Base-by-base conservation (phyloP, 1,140 invertebrate genomes). In the Zelostemma sp. region DNA sequence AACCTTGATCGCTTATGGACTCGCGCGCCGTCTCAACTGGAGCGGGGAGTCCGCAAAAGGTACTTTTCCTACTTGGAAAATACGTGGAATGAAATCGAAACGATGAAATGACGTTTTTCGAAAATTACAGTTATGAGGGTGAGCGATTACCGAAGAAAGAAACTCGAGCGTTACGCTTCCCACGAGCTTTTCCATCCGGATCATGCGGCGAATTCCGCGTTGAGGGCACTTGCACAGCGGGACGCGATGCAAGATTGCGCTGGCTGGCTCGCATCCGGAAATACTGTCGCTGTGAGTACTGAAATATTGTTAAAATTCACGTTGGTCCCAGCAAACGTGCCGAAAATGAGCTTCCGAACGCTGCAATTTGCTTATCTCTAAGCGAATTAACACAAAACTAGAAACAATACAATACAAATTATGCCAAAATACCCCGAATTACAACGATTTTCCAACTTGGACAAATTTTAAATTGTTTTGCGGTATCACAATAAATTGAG, bases 21-120 rank as follows among this genome's bases (percentile, higher is more conserved):
- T 97, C n/a, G 88, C 91, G 40, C 87, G 95, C 41, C 95, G 96
- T 74, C 89, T 97, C 17, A 95, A 95, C 78, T 97, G 95, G 93
- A 95, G 93, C 76, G 93, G 94, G 11, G 91, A 95, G 67, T 89
- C 89, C 66, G 93, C 94, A 18, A 95, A 93, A 92, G 93, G 94
- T 95, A 86, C 60, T 31, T 48, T 28, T 48, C 3, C 12, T 8
- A 45, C 41, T 2, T 48, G 6, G 1, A 14, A 9, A 12, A 15
- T 19, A 5, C 12, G 6, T 19, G 12, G 25, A n/a, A n/a, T n/a
- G n/a, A n/a, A n/a, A n/a, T n/a, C n/a, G n/a, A n/a, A n/a, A n/a
- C n/a, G n/a, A n/a, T 45, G 17, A 12, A 17, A 45, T 16, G 15
- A 25, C 8, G 21, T 25, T 25, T 25, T 3, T 25, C 21, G 21